These are phyloP conservation scores for Nannospalax galili DNA, from an alignment of 2,113 vertebrate genomes.

Conservation along the genomic window DNA sequence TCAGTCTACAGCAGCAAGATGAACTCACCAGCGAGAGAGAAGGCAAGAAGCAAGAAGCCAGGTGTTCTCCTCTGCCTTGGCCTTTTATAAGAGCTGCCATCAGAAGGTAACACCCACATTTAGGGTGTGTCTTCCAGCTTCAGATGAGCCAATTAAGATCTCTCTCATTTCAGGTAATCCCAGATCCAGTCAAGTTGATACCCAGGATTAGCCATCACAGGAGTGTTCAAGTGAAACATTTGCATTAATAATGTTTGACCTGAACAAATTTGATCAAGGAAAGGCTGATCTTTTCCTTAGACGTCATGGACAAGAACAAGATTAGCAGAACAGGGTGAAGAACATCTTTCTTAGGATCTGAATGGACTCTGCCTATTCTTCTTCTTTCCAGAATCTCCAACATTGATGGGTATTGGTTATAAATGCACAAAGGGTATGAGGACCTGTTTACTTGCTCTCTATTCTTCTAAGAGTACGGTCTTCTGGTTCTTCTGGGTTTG, in stretches of 20 bases:
- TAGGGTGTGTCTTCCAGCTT: too few species aligned
- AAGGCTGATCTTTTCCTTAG: not conserved
- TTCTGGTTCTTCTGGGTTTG: not conserved
- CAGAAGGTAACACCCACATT: too few species aligned
- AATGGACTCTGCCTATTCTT: fast-evolving
- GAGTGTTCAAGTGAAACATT: not conserved
- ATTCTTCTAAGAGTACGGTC: not conserved
- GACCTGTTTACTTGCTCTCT: not conserved
- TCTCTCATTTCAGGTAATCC: too few species aligned
- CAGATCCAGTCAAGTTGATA: too few species aligned
- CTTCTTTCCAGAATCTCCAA: not conserved
- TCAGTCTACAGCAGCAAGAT: too few species aligned
- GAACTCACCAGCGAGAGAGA: too few species aligned
- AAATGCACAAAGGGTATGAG: fast-evolving
- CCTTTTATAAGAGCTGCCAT: too few species aligned
- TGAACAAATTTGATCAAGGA: not conserved
- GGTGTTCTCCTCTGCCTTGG: too few species aligned
- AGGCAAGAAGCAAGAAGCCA: too few species aligned
- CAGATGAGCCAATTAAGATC: too few species aligned
- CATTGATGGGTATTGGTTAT: not conserved
- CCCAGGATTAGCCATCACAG: too few species aligned
- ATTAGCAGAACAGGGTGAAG: not conserved
- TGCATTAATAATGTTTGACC: constrained; percentile 37
- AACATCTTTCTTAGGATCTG: not conserved
- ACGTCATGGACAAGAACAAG: not conserved